Evolutionary conservation across 2,113 vertebrate genomes (phyloP).

Genomic region (Passer domesticus): DNA sequence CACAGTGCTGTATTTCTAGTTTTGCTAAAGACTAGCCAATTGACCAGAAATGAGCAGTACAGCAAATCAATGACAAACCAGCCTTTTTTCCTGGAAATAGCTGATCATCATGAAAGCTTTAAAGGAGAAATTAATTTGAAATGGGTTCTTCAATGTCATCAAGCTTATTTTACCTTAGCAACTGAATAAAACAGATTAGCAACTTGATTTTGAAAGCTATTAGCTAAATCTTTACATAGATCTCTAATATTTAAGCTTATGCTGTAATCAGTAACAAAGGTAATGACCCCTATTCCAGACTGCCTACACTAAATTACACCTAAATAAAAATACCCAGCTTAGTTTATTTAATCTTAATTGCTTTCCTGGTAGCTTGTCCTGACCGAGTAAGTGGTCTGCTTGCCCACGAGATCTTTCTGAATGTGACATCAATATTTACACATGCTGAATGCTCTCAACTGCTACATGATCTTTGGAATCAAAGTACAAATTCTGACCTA

Average conservation of each 20-base stretch:
- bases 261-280: background rate
- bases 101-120: background rate
- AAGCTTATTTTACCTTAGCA: background rate
- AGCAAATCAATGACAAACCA: background rate
- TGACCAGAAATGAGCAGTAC: background rate
- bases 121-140: background rate
- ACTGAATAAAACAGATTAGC: background rate
- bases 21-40: background rate
- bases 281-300: background rate
- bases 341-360: constrained; percentile 13
- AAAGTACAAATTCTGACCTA: constrained; percentile 31
- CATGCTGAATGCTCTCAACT: background rate
- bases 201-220: constrained; percentile 5
- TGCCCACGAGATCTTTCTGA: background rate
- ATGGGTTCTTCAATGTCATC: background rate
- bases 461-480: constrained; percentile 18
- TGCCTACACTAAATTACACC: background rate
- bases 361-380: background rate
- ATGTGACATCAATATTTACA: constrained; percentile 23
- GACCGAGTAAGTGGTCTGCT: background rate
- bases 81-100: background rate
- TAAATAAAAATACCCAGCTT: background rate
- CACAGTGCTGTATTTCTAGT: background rate
- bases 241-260: constrained; percentile 9
- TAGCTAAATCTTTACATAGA: background rate